These are phyloP conservation scores for Knipowitschia caucasica DNA, from an alignment of 2,797 vertebrate genomes.

Conservation along the genomic window DNA sequence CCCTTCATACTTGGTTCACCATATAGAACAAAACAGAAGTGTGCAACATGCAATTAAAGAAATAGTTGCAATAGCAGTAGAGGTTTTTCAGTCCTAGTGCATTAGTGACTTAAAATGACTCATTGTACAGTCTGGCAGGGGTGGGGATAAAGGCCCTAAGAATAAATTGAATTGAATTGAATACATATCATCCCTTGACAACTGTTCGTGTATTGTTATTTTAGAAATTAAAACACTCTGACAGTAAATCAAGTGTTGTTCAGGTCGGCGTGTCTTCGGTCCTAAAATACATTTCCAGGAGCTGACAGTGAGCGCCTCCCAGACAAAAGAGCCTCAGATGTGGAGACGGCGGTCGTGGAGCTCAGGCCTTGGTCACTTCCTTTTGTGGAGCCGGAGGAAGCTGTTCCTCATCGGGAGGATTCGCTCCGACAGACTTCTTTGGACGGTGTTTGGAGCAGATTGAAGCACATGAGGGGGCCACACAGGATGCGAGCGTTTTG, in stretches of 20 bases:
- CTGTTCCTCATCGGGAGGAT: constrained; percentile 39
- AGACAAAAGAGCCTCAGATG: constrained; percentile 14
- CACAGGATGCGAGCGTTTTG: constrained; percentile 49
- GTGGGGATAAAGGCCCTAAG: no score
- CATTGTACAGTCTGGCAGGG: no score
- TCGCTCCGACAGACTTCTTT: constrained; percentile 32
- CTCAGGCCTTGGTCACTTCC: constrained; percentile 33
- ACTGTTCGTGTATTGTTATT: no score
- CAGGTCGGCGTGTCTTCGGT: neutral
- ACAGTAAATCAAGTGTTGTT: neutral
- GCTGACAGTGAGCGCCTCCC: neutral
- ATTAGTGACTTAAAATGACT: no score
- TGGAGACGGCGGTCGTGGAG: neutral
- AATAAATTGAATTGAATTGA: no score
- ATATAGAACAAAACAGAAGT: no score
- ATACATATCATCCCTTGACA: no score
- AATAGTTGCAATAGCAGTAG: no score
- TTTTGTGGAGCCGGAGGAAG: constrained; percentile 43
- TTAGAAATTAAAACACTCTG: neutral
- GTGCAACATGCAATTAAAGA: no score
- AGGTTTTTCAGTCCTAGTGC: no score
- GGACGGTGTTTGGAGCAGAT: constrained; percentile 28
- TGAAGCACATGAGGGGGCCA: constrained; percentile 17
- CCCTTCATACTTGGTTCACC: no score
- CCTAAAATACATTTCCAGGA: constrained; percentile 3